Evolutionary conservation across 2,888 invertebrate genomes (phyloP).

Genomic region (Zygaena filipendulae): DNA sequence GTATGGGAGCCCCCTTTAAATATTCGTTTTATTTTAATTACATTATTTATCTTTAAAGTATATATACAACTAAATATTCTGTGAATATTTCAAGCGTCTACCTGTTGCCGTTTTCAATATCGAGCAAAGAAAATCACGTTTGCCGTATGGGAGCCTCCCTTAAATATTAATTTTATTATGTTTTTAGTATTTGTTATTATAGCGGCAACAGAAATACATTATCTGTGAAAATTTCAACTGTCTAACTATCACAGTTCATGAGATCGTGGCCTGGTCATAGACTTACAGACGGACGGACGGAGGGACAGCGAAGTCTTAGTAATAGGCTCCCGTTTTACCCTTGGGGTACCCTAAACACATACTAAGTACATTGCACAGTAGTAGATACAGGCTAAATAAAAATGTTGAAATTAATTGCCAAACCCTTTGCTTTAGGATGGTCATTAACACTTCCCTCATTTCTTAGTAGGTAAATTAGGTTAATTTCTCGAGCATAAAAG

Average conservation of each 20-base stretch:
- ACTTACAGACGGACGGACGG: too few relatives aligned
- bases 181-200: not conserved
- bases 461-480: too few relatives aligned
- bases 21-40: not conserved
- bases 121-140: not conserved
- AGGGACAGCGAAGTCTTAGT: too few relatives aligned
- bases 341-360: too few relatives aligned
- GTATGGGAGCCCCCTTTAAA: not conserved
- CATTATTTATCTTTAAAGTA: not conserved
- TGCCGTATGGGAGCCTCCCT: not conserved
- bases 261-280: not conserved
- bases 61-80: not conserved
- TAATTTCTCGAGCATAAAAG: too few relatives aligned
- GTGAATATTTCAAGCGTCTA: not conserved
- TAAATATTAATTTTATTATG: not conserved
- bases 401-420: too few relatives aligned
- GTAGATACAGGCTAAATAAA: too few relatives aligned
- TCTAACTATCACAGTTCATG: not conserved
- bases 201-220: not conserved
- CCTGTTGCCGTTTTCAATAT: not conserved
- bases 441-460: too few relatives aligned
- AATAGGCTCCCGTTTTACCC: too few relatives aligned
- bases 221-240: not conserved
- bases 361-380: too few relatives aligned
- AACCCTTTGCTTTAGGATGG: too few relatives aligned